phyloP scores from a whole-genome alignment of 2,113 vertebrate species.

The Gavia stellata region DNA sequence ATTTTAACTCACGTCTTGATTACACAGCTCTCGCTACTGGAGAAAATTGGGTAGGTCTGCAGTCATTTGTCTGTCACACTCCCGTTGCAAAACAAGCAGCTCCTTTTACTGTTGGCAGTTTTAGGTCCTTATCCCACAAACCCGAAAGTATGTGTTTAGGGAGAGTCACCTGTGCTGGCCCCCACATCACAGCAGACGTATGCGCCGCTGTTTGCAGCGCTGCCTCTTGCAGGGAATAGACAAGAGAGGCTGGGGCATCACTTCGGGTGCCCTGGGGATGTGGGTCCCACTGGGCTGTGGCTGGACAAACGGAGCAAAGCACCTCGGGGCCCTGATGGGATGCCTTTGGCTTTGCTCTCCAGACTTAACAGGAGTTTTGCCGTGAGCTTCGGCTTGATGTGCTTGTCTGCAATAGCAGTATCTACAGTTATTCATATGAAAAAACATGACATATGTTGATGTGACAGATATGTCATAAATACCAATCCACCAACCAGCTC shows the following conservation, averaged over 20 bases:
- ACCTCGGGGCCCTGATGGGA: background rate
- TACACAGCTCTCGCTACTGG: background rate
- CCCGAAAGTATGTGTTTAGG: background rate
- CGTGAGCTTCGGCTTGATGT: fast-evolving
- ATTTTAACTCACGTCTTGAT: background rate
- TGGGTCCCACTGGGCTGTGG: fast-evolving
- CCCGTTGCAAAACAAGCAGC: background rate
- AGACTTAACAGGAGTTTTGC: background rate
- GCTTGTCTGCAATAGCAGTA: background rate
- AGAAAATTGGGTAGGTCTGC: background rate
- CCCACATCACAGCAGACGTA: background rate
- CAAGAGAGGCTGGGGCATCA: background rate
- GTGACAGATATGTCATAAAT: background rate
- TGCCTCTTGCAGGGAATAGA: background rate
- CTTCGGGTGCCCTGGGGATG: background rate
- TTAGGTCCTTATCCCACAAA: background rate
- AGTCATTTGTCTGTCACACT: background rate
- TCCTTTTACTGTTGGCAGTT: background rate
- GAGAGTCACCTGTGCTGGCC: background rate
- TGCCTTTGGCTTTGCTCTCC: background rate
- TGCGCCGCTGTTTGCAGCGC: fast-evolving
- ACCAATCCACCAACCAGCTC: background rate
- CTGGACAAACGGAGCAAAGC: background rate
- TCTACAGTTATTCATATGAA: background rate
- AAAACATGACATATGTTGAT: background rate